Base-by-base conservation (phyloP, 2,888 invertebrate genomes). In the Tineola bisselliella region DNA sequence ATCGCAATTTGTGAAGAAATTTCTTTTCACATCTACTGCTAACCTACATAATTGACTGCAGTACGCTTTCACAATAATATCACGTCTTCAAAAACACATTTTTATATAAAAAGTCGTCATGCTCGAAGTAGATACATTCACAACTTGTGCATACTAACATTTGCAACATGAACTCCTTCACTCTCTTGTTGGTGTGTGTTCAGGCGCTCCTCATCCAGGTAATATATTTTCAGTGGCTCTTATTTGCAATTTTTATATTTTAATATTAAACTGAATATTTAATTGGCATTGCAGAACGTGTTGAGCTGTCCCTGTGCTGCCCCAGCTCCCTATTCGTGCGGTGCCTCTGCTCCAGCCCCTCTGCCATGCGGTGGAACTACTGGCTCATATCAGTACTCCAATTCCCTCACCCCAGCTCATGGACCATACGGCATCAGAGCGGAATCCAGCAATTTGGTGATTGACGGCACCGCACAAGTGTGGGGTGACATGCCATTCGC, bases 401-500 rank as follows among this genome's bases (percentile, higher is more conserved):
- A n/a, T n/a, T n/a, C n/a, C n/a, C 2, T 25, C 25, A 6, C 25
- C 25, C 25, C 2, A 25, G 6, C 25, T 25, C 6, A 6, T 25
- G 25, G 6, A 25, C 25, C 25, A 25, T 25, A 4, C 25, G 44
- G 44, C 8, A 44, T 44, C 15, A 5, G 3, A 13, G 44, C 15
- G 44, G 8, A 44, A 5, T 5, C 44, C 3, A 15, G 8, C 8
- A 44, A 44, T 44, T 44, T 44, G 8, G n/a, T 69, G 15, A 66
- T 75, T 0, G 71, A 73, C 59, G 76, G 76, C 0, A 63, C 67
- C 3, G 59, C 76, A 15, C 63, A 66, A 2, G 68, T 75, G 0
- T 64, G 63, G 56, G 76, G 80, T 52, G 70, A 76, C 43, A 61
- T 76, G 17, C 76, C 76, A 0, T 76, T 79, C 68, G 38, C 76